These are phyloP conservation scores for Spilosoma lubricipeda DNA, from an alignment of 2,888 invertebrate species.

Conservation along the genomic window DNA sequence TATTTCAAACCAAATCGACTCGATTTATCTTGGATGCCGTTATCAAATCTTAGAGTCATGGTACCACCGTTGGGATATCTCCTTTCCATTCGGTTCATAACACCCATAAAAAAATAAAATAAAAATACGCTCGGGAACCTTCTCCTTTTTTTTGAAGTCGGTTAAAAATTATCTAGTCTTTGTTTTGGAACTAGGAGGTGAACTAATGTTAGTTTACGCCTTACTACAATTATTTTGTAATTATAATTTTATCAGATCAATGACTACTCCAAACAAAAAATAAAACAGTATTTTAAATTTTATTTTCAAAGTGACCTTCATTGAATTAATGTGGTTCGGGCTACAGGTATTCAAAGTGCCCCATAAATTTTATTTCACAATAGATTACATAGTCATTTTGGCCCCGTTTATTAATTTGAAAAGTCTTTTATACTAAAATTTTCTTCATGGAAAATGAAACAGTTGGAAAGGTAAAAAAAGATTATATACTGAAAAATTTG, in stretches of 20 bases:
- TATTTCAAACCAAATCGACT: no score
- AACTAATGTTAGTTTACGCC: neutral
- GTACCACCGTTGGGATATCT: no score
- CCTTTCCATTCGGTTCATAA: no score
- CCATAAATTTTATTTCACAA: constrained; percentile 41
- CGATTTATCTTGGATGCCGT: no score
- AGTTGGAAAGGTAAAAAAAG: neutral
- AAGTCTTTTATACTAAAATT: constrained; percentile 9
- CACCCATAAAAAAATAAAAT: no score
- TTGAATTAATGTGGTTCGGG: constrained; percentile 30
- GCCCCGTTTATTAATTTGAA: constrained; percentile 11
- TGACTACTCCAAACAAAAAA: constrained; percentile 17
- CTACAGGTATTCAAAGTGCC: constrained; percentile 34
- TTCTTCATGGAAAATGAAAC: constrained; percentile 4
- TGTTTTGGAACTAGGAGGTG: neutral
- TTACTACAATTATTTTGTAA: constrained; percentile 14
- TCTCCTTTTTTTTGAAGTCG: no score
- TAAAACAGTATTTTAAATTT: constrained; percentile 34
- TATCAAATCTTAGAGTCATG: no score
- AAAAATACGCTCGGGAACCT: no score
- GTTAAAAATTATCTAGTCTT: neutral
- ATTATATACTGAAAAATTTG: neutral
- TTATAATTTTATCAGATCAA: constrained; percentile 11
- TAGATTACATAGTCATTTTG: constrained; percentile 7
- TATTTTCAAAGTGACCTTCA: constrained; percentile 40